Base-by-base conservation (phyloP, 2,113 vertebrate species). In the Notothenia coriiceps region DNA sequence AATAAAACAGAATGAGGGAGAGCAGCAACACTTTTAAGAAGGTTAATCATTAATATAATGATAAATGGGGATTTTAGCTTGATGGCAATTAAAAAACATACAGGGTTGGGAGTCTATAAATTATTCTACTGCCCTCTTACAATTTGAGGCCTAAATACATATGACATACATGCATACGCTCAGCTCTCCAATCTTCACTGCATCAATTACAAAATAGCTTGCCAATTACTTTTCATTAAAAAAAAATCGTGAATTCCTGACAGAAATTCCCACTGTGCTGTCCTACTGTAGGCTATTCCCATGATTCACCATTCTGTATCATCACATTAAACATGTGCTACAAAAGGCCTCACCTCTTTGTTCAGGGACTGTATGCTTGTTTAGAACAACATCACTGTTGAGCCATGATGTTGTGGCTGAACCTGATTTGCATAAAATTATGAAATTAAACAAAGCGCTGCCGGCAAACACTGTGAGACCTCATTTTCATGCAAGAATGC, bases 381-480 rank as follows among this genome's bases (percentile, higher is more conserved):
- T n/a, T 40, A 61, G 29, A 10, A 55, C 40, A 44, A 25, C 29
- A 35, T 62, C 50, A 46, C 65, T 49, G 20, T 46, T 80, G 56
- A 82, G 22, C 35, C 46, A n/a, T 59, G 49, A 70, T 49, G 54
- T 47, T 50, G 52, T 1, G 57, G 43, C 33, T 77, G 63, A 66
- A 77, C 43, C 47, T 20, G 5, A 79, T 86, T 83, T 54, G 54
- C 62, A 86, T 83, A 68, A 52, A 76, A 72, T n/a, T 72, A n/a
- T 79, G 50, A 15, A 77, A 86, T 86, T 80, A 80, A 51, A 66
- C 49, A 22, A 7, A 47, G 8, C 18, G 18, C 47, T 35, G 43
- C 40, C 47, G 25, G 43, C 40, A 9, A 17, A 2, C 18, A 29
- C 52, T 47, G 43, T 59, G 79, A 69, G 40, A 51, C 49, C 69